Evolutionary conservation across 2,113 vertebrate genomes (phyloP), one percentile per base, ranked within the genome.

Genomic region (Limnothrissa miodon): DNA sequence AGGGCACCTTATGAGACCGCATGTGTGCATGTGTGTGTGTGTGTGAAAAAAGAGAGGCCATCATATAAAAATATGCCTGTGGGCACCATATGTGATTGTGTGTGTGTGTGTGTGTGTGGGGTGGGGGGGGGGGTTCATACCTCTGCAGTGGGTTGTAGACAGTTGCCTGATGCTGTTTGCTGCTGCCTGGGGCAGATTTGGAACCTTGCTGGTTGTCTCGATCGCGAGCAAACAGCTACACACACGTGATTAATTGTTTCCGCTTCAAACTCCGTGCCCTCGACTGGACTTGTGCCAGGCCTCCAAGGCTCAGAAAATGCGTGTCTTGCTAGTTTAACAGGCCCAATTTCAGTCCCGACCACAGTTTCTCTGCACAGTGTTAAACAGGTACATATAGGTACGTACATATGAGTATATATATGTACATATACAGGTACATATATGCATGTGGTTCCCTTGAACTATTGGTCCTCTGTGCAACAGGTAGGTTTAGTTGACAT

Each of bases 241-340:
- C 92, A 90, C 92, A 93, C 90, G 93, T 94, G 93, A 95, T 95
- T 93, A 93, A 94, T 94, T 92, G 94, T 94, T 95, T 94, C 93
- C 93, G 92, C 86, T 87, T 92, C 93, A 91, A 90, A 90, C 89
- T 87, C 62, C 88, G 87, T 89, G 91, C 91, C 89, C 89, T 90
- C 88, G 89, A 90, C 90, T 89, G 88, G 87, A 90, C 85, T 89
- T 89, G 87, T 79, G 89, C 91, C 91, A 93, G 93, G 92, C 92
- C 92, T 93, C 91, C 91, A 91, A 92, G 81, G 62, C 81, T 70
- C 78, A 89, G 87, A 90, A 82, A 87, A 81, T 80, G 78, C 82
- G 81, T 59, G 86, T 82, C 4, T 83, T 59, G 19, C 82, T 78
- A 83, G 59, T 82, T 85, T 39, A 29, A 78, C 19, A 45, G 78